A percentile compares a stretch with the other conserved stretches of the same genome.
Conservation (phyloP, 2,797 vertebrate genomes). For the Acanthornis magna region DNA sequence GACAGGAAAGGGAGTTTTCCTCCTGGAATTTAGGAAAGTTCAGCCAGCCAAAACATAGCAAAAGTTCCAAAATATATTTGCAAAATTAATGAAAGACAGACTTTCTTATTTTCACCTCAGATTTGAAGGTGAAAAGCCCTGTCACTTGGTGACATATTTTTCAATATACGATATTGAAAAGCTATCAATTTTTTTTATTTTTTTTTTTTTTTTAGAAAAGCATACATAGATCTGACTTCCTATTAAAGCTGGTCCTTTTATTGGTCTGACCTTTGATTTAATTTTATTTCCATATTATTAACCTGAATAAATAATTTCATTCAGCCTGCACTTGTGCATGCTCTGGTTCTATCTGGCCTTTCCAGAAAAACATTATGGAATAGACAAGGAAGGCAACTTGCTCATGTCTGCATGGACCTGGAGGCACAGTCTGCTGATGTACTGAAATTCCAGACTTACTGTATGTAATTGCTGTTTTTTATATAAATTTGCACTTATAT, state of each 20-base stretch:
- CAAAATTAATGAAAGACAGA: slow-evolving; percentile 49
- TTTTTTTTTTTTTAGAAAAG: background rate
- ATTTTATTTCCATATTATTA: background rate
- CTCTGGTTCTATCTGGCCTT: background rate
- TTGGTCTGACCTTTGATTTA: background rate
- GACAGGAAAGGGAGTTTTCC: slow-evolving; percentile 55
- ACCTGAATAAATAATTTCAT: background rate
- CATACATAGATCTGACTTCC: background rate
- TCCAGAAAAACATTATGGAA: background rate
- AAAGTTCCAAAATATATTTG: slow-evolving; percentile 27
- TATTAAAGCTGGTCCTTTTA: background rate
- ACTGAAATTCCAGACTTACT: background rate
- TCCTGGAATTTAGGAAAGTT: slow-evolving; percentile 33
- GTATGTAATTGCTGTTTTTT: background rate
- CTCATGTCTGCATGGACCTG: background rate
- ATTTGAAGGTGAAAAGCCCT: slow-evolving; percentile 2
- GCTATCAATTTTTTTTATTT: background rate
- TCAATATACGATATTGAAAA: background rate
- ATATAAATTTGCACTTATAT: background rate
- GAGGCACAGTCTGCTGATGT: background rate
- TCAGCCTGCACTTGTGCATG: background rate
- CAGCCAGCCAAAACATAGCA: slow-evolving; percentile 52
- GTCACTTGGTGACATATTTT: background rate
- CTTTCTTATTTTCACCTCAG: background rate
- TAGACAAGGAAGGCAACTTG: background rate